These are phyloP conservation scores for Limonius californicus DNA, from an alignment of 1,140 invertebrate species.

Conservation along the genomic window DNA sequence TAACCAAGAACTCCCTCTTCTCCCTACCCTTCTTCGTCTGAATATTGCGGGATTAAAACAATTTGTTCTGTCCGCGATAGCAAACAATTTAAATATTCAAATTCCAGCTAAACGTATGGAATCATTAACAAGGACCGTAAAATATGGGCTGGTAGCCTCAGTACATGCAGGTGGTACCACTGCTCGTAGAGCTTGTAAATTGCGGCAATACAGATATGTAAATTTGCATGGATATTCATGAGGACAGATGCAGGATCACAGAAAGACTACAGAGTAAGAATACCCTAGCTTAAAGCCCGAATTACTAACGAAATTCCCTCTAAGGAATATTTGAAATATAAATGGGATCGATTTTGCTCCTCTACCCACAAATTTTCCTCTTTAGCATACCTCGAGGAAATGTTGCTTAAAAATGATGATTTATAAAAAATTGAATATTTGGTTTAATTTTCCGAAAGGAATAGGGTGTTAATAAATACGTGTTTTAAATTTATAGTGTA, in stretches of 20 bases:
- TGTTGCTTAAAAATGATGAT: no score
- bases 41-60: background rate
- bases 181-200: slow-evolving; percentile 24
- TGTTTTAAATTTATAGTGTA: no score
- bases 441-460: no score
- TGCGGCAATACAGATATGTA: slow-evolving; percentile 31
- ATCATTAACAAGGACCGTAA: slow-evolving; percentile 12
- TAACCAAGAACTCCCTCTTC: no score
- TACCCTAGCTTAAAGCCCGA: background rate
- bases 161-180: slow-evolving; percentile 7
- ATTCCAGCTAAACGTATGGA: slow-evolving; percentile 2
- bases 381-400: no score
- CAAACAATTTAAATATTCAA: slow-evolving; percentile 8
- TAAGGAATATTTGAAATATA: background rate
- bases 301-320: slow-evolving; percentile 6
- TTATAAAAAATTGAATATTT: no score
- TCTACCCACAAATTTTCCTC: no score
- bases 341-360: background rate
- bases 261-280: slow-evolving; percentile 12
- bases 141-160: background rate
- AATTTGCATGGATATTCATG: slow-evolving; percentile 31
- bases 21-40: no score
- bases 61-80: background rate
- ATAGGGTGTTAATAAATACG: no score
- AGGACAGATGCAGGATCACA: slow-evolving; percentile 21